These are phyloP conservation scores for Piscicola geometra DNA, from an alignment of 2,888 invertebrate species.

Conservation along the genomic window DNA sequence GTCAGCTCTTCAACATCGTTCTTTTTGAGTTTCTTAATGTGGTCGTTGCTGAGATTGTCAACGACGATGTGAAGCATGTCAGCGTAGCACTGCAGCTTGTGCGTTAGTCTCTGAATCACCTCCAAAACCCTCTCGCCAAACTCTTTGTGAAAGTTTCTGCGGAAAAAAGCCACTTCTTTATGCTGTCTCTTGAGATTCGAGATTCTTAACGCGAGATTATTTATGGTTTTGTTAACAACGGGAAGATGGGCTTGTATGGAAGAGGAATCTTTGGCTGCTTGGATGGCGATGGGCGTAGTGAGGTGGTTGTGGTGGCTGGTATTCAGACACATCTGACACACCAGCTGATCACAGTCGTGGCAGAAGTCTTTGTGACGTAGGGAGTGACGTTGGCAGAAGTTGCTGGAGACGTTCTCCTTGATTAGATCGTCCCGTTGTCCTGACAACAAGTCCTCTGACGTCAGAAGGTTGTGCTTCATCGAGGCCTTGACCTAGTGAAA, in stretches of 20 bases:
- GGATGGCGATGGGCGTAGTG: constrained; percentile 38
- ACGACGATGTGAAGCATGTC: constrained; percentile 43
- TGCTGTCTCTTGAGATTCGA: constrained; percentile 42
- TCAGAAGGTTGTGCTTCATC: constrained; percentile 40
- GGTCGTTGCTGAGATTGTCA: constrained; percentile 36
- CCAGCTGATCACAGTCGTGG: constrained; percentile 41
- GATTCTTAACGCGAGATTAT: constrained; percentile 36
- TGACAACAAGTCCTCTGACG: constrained; percentile 39
- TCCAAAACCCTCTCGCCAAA: constrained; percentile 41
- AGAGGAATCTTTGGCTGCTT: constrained; percentile 38
- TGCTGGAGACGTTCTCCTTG: constrained; percentile 40
- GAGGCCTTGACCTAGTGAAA: constrained; percentile 39
- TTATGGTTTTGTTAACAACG: constrained; percentile 35
- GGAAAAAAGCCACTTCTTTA: constrained; percentile 39
- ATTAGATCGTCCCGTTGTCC: constrained; percentile 41
- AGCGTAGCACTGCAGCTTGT: constrained; percentile 40
- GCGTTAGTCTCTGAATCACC: constrained; percentile 39
- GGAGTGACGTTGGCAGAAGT: constrained; percentile 42
- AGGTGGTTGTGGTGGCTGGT: constrained; percentile 41
- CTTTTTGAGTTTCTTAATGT: constrained; percentile 34
- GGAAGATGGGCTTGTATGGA: constrained; percentile 35
- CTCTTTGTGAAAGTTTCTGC: constrained; percentile 41
- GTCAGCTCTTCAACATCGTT: constrained; percentile 33
- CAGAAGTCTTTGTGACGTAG: constrained; percentile 41
- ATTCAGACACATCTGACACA: constrained; percentile 43